A percentile compares a stretch with the other conserved stretches of the same genome.
These are phyloP conservation scores for Orthosia incerta DNA, from an alignment of 2,888 invertebrate species.

Conservation along the genomic window DNA sequence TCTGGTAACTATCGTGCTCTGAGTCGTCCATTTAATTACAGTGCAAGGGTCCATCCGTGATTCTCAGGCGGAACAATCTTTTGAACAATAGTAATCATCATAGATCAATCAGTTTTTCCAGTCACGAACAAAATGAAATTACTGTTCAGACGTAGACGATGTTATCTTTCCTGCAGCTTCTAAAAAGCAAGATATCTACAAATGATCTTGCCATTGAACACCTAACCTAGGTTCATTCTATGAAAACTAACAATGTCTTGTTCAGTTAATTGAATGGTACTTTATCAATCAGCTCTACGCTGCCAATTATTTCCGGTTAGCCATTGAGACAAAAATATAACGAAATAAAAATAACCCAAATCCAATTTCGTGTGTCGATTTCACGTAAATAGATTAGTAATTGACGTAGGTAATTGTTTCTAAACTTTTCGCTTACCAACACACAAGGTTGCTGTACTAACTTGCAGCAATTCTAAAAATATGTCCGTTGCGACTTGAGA, in stretches of 20 bases:
- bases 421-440: conserved; percentile 50
- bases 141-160: conserved; percentile 63
- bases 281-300: conserved; percentile 28
- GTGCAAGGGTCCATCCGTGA: conserved; percentile 66
- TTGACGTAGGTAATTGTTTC: conserved; percentile 55
- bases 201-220: conserved; percentile 27
- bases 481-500: conserved; percentile 55
- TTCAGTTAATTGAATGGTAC: conserved; percentile 13
- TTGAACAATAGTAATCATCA: conserved; percentile 74
- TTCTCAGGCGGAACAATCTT: conserved; percentile 70
- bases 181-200: conserved; percentile 48
- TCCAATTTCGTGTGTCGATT: conserved; percentile 45
- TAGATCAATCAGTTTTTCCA: conserved; percentile 71
- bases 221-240: conserved; percentile 10
- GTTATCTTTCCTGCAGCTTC: conserved; percentile 55
- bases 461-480: conserved; percentile 63
- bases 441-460: conserved; percentile 56
- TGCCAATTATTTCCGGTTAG: conserved; percentile 22
- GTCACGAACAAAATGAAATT: conserved; percentile 78
- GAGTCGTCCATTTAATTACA: conserved; percentile 73
- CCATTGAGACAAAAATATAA: conserved; percentile 45
- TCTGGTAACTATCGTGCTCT: conserved; percentile 58
- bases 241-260: conserved; percentile 6
- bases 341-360: conserved; percentile 51
- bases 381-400: conserved; percentile 53